A percentile compares a stretch with the other conserved stretches of the same genome.
Evolutionary conservation across 1,140 invertebrate genomes (phyloP).

Genomic region (Aphelenchoides besseyi): DNA sequence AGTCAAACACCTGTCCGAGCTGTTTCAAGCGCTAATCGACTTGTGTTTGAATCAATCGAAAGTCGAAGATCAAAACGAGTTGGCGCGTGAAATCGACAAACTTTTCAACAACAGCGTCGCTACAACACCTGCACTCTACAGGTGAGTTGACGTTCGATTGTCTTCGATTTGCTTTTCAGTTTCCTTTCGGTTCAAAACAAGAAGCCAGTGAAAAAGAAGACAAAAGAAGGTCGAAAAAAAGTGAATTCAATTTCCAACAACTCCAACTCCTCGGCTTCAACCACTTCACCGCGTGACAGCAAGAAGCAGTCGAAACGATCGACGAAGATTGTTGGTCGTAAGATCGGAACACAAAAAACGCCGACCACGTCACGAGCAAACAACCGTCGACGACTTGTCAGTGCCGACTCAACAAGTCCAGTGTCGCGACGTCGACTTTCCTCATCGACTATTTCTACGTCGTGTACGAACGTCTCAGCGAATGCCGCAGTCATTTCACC

Average conservation of each 20-base stretch:
- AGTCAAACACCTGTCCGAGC: constrained; percentile 18
- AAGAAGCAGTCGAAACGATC: background rate
- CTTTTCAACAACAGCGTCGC: constrained; percentile 24
- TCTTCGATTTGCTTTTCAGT: background rate
- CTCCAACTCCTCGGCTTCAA: background rate
- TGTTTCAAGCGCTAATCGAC: constrained; percentile 29
- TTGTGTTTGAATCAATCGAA: constrained; percentile 28
- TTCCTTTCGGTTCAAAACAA: constrained; percentile 3
- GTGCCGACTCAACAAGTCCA: background rate
- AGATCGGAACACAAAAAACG: too few relatives aligned
- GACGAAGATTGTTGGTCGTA: background rate
- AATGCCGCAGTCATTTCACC: background rate
- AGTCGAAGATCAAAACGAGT: constrained; percentile 28
- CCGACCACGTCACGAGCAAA: background rate
- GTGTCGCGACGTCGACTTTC: background rate
- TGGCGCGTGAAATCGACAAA: constrained; percentile 30
- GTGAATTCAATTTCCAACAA: background rate
- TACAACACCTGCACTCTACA: background rate
- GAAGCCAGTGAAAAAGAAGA: constrained; percentile 27
- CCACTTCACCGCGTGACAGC: background rate
- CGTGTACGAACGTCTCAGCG: background rate
- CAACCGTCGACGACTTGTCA: background rate
- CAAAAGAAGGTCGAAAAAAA: constrained; percentile 28
- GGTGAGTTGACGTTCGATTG: background rate
- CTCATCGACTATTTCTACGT: background rate